These are phyloP conservation scores for Mus caroli DNA, from an alignment of 2,797 vertebrate species.

Conservation along the genomic window DNA sequence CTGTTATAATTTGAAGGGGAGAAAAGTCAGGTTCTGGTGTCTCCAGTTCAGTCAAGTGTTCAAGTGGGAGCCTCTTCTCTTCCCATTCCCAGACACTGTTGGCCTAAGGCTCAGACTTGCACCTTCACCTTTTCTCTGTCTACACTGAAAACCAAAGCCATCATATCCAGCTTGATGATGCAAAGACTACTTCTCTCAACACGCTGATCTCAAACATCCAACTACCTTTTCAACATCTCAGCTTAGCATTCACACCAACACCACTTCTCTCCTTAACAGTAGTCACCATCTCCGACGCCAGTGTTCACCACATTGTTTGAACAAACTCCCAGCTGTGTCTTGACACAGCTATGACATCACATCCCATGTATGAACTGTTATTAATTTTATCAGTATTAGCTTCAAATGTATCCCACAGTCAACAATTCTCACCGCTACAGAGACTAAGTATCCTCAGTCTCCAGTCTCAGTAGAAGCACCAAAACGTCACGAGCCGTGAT, in stretches of 20 bases:
- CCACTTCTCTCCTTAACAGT: not conserved
- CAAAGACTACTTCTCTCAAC: slow-evolving; percentile 10
- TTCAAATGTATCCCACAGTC: not conserved
- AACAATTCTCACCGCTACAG: slow-evolving; percentile 1
- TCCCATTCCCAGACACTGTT: not conserved
- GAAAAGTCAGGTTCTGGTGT: not conserved
- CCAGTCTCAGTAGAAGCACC: not conserved
- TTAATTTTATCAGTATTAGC: slow-evolving; percentile 18
- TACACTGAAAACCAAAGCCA: not conserved
- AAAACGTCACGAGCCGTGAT: not conserved
- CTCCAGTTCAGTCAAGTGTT: slow-evolving; percentile 13
- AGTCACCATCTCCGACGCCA: slow-evolving; percentile 1
- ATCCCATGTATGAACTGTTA: slow-evolving; percentile 34
- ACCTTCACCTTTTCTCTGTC: slow-evolving; percentile 13
- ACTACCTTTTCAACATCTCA: slow-evolving; percentile 16
- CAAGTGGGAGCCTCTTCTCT: not conserved
- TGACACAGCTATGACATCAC: not conserved
- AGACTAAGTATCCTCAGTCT: not conserved
- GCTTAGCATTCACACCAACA: not conserved
- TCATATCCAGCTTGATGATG: not conserved
- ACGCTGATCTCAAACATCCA: slow-evolving; percentile 28
- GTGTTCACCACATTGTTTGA: not conserved
- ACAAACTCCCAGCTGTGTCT: slow-evolving; percentile 15
- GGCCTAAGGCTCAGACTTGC: not conserved
- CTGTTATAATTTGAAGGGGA: not conserved